Base-by-base conservation (phyloP, 2,888 invertebrate species). In the Argyresthia goedartella region DNA sequence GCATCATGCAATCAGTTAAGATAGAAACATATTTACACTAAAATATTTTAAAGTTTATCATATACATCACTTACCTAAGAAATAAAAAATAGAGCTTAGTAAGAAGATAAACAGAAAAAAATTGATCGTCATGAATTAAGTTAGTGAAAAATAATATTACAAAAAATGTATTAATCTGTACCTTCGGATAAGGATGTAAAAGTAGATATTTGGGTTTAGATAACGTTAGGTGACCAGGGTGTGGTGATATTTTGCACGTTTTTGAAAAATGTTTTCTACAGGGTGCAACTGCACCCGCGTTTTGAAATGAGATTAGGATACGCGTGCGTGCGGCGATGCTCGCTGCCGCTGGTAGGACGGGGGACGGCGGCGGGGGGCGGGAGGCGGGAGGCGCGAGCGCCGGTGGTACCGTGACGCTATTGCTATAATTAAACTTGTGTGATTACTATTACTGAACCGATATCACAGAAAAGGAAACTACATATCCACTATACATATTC, bases 161-260 rank as follows among this genome's bases (percentile, higher is more conserved):
- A 78, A 48, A 33, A 50, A 72, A 74, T 73, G 80, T 79, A 77
- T 81, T 75, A 76, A 74, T 77, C 77, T 68, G 69, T 78, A 77
- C 73, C 73, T 77, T 74, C 69, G 68, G 66, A 62, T 80, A 78
- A 78, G 76, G 71, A 70, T 74, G 76, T 80, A 76, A 78, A 72
- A 69, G 81, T 81, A 81, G 76, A 72, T 76, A 79, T 76, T 82
- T 75, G 81, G 25, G 78, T 80, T 80, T 82, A 84, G 77, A 79
- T 82, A 82, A 81, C 74, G 79, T 81, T 86, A 86, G 85, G 86
- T 71, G 85, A 86, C 86, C 86, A 86, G 86, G 86, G 86, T 86
- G 86, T 77, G 86, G 84, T 84, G 86, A 85, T 86, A 86, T 85
- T 85, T 85, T 84, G 84, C 82, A 84, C 80, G 85, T 85, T 86